Conservation (phyloP, 2,888 invertebrate species). For the Saturnia japonica region DNA sequence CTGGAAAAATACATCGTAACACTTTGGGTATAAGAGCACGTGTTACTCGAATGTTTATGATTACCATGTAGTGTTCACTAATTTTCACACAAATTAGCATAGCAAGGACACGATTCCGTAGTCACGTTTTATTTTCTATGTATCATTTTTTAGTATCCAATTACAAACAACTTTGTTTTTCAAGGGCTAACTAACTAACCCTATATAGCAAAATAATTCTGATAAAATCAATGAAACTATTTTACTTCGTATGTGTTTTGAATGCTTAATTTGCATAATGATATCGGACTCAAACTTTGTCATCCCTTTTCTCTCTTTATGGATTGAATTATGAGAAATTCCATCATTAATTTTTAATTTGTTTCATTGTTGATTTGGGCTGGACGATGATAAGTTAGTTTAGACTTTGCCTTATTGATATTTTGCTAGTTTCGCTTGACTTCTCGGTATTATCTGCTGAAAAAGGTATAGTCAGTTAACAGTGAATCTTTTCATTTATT, state of each 20-base stretch:
- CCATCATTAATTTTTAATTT: no score
- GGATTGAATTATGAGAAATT: no score
- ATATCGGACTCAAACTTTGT: not conserved
- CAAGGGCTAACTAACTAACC: not conserved
- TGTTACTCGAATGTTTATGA: slow-evolving; percentile 15
- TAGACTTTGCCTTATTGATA: no score
- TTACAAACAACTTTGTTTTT: slow-evolving; percentile 23
- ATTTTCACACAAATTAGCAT: slow-evolving; percentile 19
- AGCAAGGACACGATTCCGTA: slow-evolving; percentile 17
- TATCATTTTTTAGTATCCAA: slow-evolving; percentile 22
- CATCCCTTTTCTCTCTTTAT: not conserved
- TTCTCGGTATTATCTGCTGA: not conserved
- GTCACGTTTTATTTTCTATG: slow-evolving; percentile 28
- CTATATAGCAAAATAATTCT: not conserved
- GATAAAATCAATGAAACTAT: not conserved
- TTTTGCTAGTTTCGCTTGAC: not conserved
- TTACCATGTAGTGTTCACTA: slow-evolving; percentile 4
- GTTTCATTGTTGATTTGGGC: no score
- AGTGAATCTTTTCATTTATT: no score
- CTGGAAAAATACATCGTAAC: not conserved
- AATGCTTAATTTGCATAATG: not conserved
- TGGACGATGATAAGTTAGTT: no score
- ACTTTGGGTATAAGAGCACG: slow-evolving; percentile 10
- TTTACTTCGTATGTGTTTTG: not conserved
- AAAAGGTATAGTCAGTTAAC: not conserved